Base-by-base conservation (phyloP, 2,888 invertebrate species). In the Cenopis cana region DNA sequence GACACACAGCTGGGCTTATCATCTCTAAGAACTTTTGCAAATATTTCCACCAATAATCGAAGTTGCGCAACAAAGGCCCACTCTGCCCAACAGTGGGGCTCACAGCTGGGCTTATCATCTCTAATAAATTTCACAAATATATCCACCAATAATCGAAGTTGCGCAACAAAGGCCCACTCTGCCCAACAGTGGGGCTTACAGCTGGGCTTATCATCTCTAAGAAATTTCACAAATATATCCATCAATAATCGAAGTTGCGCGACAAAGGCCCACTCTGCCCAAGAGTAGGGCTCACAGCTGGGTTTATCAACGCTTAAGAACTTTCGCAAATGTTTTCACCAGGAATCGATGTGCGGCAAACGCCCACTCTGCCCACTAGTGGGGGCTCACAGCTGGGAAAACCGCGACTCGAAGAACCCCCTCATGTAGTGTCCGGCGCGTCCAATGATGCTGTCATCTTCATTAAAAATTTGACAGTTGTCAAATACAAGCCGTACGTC, bases 381-480 rank as follows among this genome's bases (percentile, higher is more conserved):
- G 18, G 18, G 50, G 10, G n/a, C 50, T 82, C 83, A 80, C 56
- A 77, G 77, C 85, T 97, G 97, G 76, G 95, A 94, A 98, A 98
- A 99, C 68, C 97, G 95, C 70, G 96, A 95, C 87, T 98, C 98
- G 89, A 99, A 99, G 94, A 97, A 98, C 87, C 96, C 96, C 36
- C 98, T 94, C 97, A 99, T 97, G 82, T 95, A 96, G 89, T 98
- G 98, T 0, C 99, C 99, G 14, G 99, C 99, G 83, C 98, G 97
- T 2, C 99, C 99, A 55, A 99, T 99, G 0, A 98, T 98, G 78
- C 98, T 98, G 90, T 99, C 98, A 88, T 99, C 99, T 88, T 99
- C 99, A 89, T 99, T 99, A 93, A 99, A 99, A 68, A 97, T 97
- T 88, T 98, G 98, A 89, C 99, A 99, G 93, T 99, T 99, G 91